Evolutionary conservation across 2,888 invertebrate species (phyloP).

Genomic region (Patella caerulea): DNA sequence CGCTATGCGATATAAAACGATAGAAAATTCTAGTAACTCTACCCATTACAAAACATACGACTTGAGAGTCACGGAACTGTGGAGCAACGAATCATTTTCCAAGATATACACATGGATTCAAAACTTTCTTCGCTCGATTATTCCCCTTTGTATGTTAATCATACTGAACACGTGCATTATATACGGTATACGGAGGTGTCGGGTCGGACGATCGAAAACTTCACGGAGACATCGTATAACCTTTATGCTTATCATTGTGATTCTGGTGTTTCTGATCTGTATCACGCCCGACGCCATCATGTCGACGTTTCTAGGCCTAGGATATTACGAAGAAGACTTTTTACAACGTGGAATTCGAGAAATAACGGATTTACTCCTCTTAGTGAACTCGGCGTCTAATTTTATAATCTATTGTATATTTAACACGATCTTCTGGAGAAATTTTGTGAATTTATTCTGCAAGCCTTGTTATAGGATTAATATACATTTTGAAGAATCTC

Average conservation of each 20-base stretch:
- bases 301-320: slow-evolving; percentile 67
- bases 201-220: slow-evolving; percentile 50
- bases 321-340: slow-evolving; percentile 67
- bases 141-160: slow-evolving; percentile 64
- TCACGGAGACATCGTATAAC: slow-evolving; percentile 64
- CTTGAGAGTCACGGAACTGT: slow-evolving; percentile 58
- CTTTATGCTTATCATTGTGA: slow-evolving; percentile 68
- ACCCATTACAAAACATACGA: slow-evolving; percentile 47
- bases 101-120: slow-evolving; percentile 63
- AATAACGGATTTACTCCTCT: slow-evolving; percentile 66
- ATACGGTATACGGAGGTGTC: slow-evolving; percentile 57
- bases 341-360: slow-evolving; percentile 66
- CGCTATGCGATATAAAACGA: slow-evolving; percentile 61
- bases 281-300: slow-evolving; percentile 69
- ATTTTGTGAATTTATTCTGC: slow-evolving; percentile 52
- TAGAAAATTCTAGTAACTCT: slow-evolving; percentile 40
- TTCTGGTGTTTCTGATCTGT: slow-evolving; percentile 68
- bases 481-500: slow-evolving; percentile 32
- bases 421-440: slow-evolving; percentile 67
- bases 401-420: slow-evolving; percentile 69
- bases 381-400: slow-evolving; percentile 68
- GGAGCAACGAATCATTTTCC: slow-evolving; percentile 58
- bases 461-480: slow-evolving; percentile 29
- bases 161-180: slow-evolving; percentile 66
- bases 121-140: slow-evolving; percentile 65